phyloP scores from a whole-genome alignment of 1,140 invertebrate genomes.

The Drosophila micromelanica region DNA sequence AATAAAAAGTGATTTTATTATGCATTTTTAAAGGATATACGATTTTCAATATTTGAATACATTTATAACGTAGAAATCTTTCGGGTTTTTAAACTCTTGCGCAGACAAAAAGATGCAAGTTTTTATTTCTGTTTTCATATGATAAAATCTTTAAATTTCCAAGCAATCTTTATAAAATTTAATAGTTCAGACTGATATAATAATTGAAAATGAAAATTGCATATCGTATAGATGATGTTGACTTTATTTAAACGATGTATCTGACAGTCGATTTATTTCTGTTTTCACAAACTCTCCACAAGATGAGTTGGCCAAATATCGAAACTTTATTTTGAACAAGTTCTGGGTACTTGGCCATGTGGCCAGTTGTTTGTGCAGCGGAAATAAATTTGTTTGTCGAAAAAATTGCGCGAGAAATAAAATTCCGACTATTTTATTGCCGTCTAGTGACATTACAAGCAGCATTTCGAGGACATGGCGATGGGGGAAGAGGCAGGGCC shows the following conservation, averaged over 20 bases:
- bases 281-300: neutral
- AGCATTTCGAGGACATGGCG: constrained; percentile 19
- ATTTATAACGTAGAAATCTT: too few species aligned
- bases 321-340: constrained; percentile 10
- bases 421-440: constrained; percentile 57
- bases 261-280: neutral
- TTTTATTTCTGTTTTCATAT: too few species aligned
- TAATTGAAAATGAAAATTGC: too few species aligned
- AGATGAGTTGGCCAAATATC: neutral
- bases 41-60: too few species aligned
- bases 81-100: too few species aligned
- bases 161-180: too few species aligned
- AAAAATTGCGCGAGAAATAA: constrained; percentile 56
- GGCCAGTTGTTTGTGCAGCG: constrained; percentile 32
- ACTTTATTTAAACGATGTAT: neutral
- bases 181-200: too few species aligned
- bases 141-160: too few species aligned
- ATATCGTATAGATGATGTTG: neutral
- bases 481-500: neutral
- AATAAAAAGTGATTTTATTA: too few species aligned
- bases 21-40: too few species aligned
- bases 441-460: constrained; percentile 72
- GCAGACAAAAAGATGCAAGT: too few species aligned
- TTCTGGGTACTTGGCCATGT: neutral
- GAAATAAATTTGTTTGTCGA: constrained; percentile 67